Conservation (phyloP, 2,888 invertebrate species). For the Lithophane leautieri region DNA sequence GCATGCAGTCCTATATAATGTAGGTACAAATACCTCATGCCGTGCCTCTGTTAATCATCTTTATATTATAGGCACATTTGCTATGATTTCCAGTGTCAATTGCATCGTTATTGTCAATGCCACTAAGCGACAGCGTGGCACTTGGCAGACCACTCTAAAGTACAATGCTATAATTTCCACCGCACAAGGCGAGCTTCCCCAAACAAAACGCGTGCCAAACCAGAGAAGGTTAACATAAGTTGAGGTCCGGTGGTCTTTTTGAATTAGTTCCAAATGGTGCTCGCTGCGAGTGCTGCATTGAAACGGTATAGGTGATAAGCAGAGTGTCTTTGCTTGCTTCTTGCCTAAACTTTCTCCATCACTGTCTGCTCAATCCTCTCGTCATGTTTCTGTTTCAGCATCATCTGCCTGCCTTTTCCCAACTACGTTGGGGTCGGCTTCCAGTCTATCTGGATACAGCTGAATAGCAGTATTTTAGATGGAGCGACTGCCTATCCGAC, state of each 20-base stretch:
- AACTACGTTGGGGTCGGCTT: no score
- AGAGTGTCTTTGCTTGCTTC: background rate
- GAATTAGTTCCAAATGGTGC: conserved; percentile 71
- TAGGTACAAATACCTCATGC: background rate
- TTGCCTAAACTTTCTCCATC: background rate
- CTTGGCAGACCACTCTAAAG: conserved; percentile 23
- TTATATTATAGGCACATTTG: background rate
- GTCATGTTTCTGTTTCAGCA: no score
- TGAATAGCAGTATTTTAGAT: no score
- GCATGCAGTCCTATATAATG: no score
- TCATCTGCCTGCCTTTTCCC: no score
- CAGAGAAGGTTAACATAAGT: conserved; percentile 48
- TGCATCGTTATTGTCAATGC: background rate
- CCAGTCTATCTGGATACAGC: no score
- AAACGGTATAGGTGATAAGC: conserved; percentile 16
- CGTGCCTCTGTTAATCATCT: background rate
- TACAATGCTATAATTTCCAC: conserved; percentile 12
- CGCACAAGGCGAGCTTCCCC: conserved; percentile 9
- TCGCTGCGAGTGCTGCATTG: conserved; percentile 47
- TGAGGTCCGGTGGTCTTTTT: conserved; percentile 66
- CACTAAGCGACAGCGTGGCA: conserved; percentile 3
- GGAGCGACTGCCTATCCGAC: no score
- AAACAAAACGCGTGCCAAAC: conserved; percentile 46
- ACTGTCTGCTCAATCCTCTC: background rate
- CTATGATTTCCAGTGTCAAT: background rate